A percentile compares a stretch with the other conserved stretches of the same genome.
Conservation (phyloP, 2,797 vertebrate species). For the Meda fulgida region DNA sequence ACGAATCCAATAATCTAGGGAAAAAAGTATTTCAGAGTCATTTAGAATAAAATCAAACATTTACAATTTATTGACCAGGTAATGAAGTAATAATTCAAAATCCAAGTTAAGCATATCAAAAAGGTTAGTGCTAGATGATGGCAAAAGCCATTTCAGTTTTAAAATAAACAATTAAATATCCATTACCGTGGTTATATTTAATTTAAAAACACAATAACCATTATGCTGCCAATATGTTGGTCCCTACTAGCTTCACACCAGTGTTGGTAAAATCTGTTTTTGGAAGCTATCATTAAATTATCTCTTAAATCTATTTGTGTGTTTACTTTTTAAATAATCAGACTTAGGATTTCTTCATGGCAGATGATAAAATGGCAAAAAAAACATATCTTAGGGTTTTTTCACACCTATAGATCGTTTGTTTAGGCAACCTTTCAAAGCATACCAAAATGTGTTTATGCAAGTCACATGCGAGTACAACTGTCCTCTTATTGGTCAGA, state of each 20-base stretch:
- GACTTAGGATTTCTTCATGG: slow-evolving; percentile 18
- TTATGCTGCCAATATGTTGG: neutral
- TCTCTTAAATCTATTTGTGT: neutral
- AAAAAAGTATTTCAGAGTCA: no score
- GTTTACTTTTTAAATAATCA: neutral
- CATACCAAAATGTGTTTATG: no score
- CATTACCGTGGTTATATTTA: neutral
- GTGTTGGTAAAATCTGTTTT: neutral
- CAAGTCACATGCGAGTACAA: no score
- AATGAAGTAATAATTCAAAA: no score
- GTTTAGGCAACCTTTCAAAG: no score
- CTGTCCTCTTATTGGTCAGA: no score
- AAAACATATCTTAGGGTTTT: neutral
- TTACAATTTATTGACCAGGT: no score
- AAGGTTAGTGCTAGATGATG: neutral
- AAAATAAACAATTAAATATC: neutral
- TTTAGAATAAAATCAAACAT: no score
- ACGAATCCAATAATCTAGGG: no score
- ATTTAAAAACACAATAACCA: neutral
- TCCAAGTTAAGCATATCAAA: no score
- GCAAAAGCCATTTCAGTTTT: neutral
- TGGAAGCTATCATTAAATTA: neutral
- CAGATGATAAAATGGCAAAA: neutral
- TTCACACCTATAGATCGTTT: no score
- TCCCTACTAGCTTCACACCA: neutral